Evolutionary conservation across 2,888 invertebrate genomes (phyloP), one percentile per base, ranked within the genome.

Genomic region (Meteorus cinctellus): DNA sequence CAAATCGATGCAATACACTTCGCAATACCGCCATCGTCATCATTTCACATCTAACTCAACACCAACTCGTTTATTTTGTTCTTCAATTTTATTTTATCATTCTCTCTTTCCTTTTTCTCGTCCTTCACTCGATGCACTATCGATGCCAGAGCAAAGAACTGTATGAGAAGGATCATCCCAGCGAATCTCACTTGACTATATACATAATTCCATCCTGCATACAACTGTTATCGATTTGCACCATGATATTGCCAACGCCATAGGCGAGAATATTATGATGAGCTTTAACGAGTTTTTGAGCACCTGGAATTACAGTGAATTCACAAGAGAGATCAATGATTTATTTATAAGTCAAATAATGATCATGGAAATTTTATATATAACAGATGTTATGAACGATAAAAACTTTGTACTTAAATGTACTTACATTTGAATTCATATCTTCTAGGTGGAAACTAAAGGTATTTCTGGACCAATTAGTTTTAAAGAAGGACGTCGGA

Each of bases 391-490:
- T 41, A 12, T 12, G 12, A 41, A 12, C 2, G 14, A 16, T 48
- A 48, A 48, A 48, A 48, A 48, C 41, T 41, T 12, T 41, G 8
- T 41, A 12, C 41, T 8, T 2, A 2, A 8, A 41, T 41, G 2
- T 8, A 12, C 6, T 1, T 12, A 41, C 6, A 34, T 72, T 70
- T 67, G 41, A 72, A 74, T 75, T 67, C 36, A 69, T 60, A 72
- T 63, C 16, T 87, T 89, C 41, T 87, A 95, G 95, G 95, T 95
- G 70, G 94, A 95, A 88, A 94, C 94, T 90, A 94, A 94, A 87
- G 96, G 96, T 5, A 90, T 96, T 71, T 95, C 95, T 34, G 96
- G 96, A 0, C 94, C 94, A 24, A 94, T 96, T 79, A 94, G 94
- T 87, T 95, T 96, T 89, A 95, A 95, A 86, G 94, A 95, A 88